Conservation (phyloP, 2,888 invertebrate species). For the Lepidocyrtinus sp. region DNA sequence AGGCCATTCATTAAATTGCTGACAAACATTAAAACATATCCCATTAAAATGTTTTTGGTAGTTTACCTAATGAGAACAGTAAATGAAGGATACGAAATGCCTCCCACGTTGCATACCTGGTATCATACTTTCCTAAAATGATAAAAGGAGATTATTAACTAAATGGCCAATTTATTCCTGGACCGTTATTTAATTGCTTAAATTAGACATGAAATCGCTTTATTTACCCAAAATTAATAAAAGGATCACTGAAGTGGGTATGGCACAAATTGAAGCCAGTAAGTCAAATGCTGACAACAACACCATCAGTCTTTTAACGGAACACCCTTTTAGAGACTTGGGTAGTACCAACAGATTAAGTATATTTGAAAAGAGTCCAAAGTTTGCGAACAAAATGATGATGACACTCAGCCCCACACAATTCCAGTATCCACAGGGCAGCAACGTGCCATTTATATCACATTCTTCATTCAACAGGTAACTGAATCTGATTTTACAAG, state of each 20-base stretch:
- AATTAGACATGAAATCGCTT: background rate
- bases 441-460: background rate
- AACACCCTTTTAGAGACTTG: conserved; percentile 48
- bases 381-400: conserved; percentile 41
- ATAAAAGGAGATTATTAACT: too few relatives aligned
- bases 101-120: conserved; percentile 36
- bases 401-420: conserved; percentile 35
- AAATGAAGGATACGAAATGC: conserved; percentile 33
- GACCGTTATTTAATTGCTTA: too few relatives aligned
- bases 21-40: background rate
- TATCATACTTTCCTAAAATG: conserved; percentile 43
- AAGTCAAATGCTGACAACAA: conserved; percentile 50
- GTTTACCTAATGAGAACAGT: conserved; percentile 48
- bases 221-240: conserved; percentile 43
- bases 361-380: conserved; percentile 51
- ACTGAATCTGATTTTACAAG: conserved; percentile 34
- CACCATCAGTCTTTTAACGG: conserved; percentile 49
- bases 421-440: conserved; percentile 53
- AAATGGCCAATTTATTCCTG: too few relatives aligned
- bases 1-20: background rate
- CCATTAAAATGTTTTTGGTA: background rate
- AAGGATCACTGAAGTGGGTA: conserved; percentile 38
- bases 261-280: conserved; percentile 46
- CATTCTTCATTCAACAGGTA: conserved; percentile 40
- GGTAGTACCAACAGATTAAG: conserved; percentile 49